Evolutionary conservation across 2,888 invertebrate genomes (phyloP).

Genomic region (Esperia sulphurella): DNA sequence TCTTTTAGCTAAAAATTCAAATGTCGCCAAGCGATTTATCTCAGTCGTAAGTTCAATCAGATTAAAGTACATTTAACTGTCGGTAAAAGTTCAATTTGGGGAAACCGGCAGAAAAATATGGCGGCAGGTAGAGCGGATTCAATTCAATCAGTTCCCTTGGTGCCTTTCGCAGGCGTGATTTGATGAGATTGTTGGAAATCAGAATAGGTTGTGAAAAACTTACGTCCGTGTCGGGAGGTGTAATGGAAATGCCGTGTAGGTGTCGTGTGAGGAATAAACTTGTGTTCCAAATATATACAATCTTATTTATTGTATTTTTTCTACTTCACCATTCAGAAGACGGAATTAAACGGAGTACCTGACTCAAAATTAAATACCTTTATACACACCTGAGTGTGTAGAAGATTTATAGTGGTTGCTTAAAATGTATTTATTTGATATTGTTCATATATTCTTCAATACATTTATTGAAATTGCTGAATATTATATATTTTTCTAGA

Average conservation of each 20-base stretch:
- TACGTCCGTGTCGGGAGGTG: conserved; percentile 35
- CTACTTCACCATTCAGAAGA: too few relatives aligned
- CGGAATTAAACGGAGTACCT: too few relatives aligned
- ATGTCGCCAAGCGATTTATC: conserved; percentile 52
- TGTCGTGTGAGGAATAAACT: conserved; percentile 7
- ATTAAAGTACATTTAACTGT: conserved; percentile 76
- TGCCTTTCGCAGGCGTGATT: conserved; percentile 60
- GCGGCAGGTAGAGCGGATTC: conserved; percentile 64
- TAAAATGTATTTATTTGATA: too few relatives aligned
- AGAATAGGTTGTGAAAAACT: conserved; percentile 62
- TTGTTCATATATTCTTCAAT: too few relatives aligned
- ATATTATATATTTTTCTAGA: too few relatives aligned
- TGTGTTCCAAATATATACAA: too few relatives aligned
- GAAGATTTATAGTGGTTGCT: too few relatives aligned
- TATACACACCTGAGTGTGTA: too few relatives aligned
- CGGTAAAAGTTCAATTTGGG: conserved; percentile 72
- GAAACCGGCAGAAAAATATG: conserved; percentile 71
- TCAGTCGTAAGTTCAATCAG: conserved; percentile 71
- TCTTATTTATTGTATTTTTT: too few relatives aligned
- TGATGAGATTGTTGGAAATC: conserved; percentile 76
- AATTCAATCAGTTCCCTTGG: conserved; percentile 75
- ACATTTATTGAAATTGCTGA: too few relatives aligned
- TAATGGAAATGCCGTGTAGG: conserved; percentile 60
- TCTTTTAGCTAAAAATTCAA: conserved; percentile 22
- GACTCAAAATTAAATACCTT: too few relatives aligned